Evolutionary conservation across 2,113 vertebrate genomes (phyloP), one percentile per base, ranked within the genome.

Genomic region (Sakesphorus luctuosus): DNA sequence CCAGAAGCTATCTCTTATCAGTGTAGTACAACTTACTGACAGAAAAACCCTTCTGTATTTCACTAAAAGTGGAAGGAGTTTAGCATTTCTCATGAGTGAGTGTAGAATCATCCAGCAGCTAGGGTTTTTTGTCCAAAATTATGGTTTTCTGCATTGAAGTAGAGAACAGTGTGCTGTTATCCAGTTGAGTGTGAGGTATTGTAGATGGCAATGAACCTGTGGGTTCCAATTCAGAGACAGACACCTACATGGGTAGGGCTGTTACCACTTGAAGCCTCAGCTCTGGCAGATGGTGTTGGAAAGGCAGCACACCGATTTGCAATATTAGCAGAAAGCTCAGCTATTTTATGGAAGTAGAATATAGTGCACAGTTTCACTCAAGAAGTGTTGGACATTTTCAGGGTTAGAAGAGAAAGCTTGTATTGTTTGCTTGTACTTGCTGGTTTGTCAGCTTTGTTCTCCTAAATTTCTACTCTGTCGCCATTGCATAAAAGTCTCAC

Each of bases 241-340:
- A 56, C 25, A 52, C 18, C 36, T 29, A 2, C 0, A 0, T 29
- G 43, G n/a, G 10, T 46, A 73, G n/a, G 35, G 13, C 10, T 46
- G 13, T 43, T n/a, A 38, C 13, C 36, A 28, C 16, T 13, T 47
- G 43, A 68, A 92, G 33, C 46, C 24, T 77, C 36, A 43, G 13
- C 11, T 58, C 44, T 73, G 52, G 16, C 2, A 58, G 35, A 33
- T 36, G 25, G 43, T n/a, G 35, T 58, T 8, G 28, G 26, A 76
- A 38, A 76, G 62, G 31, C 28, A 78, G 66, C 38, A 74, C 16
- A 23, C 1, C 0, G 1, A 68, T 31, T 35, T 71, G 55, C n/a
- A 49, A 11, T 65, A 31, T 53, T 83, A 53, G 28, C 55, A 80
- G 71, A 88, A 90, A 73, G 2, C 24, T 36, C 79, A 49, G 1